phyloP scores from a whole-genome alignment of 1,140 invertebrate species.

The Apis dorsata region DNA sequence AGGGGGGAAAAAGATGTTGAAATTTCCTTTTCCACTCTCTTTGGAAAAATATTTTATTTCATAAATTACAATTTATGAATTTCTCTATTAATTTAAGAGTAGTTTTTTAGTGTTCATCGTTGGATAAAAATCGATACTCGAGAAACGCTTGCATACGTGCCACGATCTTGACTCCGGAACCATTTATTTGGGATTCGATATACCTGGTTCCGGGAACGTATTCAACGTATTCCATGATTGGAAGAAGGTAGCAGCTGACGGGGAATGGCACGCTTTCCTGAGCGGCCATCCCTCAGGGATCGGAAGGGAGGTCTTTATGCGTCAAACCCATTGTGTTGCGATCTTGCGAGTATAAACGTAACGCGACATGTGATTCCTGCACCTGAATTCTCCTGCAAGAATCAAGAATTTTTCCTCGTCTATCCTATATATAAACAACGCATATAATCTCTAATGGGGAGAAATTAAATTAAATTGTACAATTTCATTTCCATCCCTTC shows the following conservation, averaged over 20 bases:
- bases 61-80: background rate
- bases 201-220: conserved; percentile 41
- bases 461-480: background rate
- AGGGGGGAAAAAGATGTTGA: too few species aligned
- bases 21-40: too few species aligned
- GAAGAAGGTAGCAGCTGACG: conserved; percentile 59
- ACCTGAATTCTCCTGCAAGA: conserved; percentile 51
- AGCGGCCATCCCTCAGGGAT: conserved; percentile 30
- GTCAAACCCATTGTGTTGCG: conserved; percentile 53
- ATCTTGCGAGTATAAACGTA: conserved; percentile 44
- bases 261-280: conserved; percentile 61
- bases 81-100: background rate
- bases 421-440: background rate
- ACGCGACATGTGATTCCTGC: conserved; percentile 59
- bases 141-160: background rate
- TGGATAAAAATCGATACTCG: background rate
- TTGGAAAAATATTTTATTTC: too few species aligned
- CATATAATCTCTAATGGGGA: background rate
- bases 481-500: too few species aligned
- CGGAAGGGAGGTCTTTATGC: conserved; percentile 52
- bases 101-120: background rate
- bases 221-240: conserved; percentile 53
- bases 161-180: conserved; percentile 9
- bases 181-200: conserved; percentile 28
- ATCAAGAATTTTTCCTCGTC: background rate